A percentile compares a stretch with the other conserved stretches of the same genome.
These are phyloP conservation scores for Pantherophis guttatus DNA, from an alignment of 2,113 vertebrate species.

Conservation along the genomic window DNA sequence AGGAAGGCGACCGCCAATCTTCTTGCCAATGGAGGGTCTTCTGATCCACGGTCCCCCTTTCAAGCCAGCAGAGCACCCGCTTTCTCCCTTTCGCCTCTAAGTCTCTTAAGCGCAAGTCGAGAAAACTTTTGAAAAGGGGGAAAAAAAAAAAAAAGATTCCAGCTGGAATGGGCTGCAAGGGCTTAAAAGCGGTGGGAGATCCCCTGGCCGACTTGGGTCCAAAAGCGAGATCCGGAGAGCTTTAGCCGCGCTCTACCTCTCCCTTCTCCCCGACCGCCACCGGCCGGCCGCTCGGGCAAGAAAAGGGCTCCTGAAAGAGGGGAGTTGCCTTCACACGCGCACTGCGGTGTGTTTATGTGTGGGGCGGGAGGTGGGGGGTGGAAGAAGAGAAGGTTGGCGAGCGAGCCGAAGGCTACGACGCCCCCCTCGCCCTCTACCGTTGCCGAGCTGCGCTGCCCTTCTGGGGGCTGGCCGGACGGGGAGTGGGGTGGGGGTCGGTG, in stretches of 20 bases:
- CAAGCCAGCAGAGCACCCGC: not conserved
- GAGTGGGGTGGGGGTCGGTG: no score
- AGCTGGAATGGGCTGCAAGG: conserved; percentile 16
- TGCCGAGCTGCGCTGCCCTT: not conserved
- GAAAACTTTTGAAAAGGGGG: not conserved
- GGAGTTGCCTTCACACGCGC: not conserved
- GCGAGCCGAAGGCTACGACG: not conserved
- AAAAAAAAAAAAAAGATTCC: fast-evolving
- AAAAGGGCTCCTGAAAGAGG: not conserved
- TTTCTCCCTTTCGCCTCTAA: not conserved
- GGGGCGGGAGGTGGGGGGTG: not conserved
- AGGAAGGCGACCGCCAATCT: not conserved
- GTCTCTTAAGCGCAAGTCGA: conserved; percentile 1
- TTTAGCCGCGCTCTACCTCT: not conserved
- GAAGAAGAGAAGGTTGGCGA: not conserved
- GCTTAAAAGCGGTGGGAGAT: not conserved
- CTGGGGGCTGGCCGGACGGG: no score
- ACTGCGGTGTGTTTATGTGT: not conserved
- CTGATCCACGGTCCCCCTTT: not conserved
- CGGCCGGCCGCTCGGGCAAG: not conserved
- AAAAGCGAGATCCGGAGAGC: not conserved
- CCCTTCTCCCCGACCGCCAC: not conserved
- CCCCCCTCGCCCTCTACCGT: not conserved
- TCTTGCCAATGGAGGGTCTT: not conserved
- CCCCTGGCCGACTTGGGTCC: no score